These are phyloP conservation scores for Synergus laeviventris DNA, from an alignment of 2,888 invertebrate species.

Conservation along the genomic window DNA sequence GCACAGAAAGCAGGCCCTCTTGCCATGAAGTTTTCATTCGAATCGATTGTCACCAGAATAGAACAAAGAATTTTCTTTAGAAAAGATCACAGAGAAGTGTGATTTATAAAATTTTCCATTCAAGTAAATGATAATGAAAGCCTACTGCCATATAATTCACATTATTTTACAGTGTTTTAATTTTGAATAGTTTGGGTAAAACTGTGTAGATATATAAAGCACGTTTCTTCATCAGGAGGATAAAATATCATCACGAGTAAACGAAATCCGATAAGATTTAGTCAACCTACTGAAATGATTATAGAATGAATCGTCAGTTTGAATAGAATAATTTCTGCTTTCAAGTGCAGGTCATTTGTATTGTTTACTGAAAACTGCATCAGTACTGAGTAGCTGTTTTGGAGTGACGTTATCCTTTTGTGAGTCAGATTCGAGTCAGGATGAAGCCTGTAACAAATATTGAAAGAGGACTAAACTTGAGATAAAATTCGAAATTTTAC, in stretches of 20 bases:
- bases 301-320: too few species aligned
- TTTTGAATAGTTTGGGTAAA: too few species aligned
- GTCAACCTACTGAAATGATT: neutral
- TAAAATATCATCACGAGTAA: too few species aligned
- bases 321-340: neutral
- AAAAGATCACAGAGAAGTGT: neutral
- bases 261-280: neutral
- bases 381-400: too few species aligned
- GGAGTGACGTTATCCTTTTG: neutral
- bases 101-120: neutral
- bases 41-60: slow-evolving; percentile 22
- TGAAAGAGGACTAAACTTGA: neutral
- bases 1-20: neutral
- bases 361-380: neutral
- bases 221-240: too few species aligned
- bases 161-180: too few species aligned
- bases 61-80: slow-evolving; percentile 38
- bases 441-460: neutral
- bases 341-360: neutral
- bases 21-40: slow-evolving; percentile 17
- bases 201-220: too few species aligned
- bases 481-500: neutral
- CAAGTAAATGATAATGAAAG: neutral
- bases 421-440: slow-evolving; percentile 3
- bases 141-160: too few species aligned